Evolutionary conservation across 2,888 invertebrate genomes (phyloP).

Genomic region (Pantelozetes paolii): DNA sequence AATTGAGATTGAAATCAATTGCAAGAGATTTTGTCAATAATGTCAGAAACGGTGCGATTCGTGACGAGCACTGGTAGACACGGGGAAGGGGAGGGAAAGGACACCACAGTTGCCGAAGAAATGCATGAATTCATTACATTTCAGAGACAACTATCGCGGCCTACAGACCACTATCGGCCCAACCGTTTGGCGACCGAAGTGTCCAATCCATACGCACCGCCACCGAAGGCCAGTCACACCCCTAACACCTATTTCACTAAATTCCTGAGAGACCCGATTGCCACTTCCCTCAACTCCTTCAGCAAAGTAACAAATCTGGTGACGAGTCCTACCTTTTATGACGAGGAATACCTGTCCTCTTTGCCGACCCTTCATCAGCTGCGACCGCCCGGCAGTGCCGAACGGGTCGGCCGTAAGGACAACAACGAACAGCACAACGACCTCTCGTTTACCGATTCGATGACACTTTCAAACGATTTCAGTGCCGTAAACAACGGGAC

Average conservation of each 20-base stretch:
- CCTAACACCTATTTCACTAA: conserved; percentile 30
- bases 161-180: conserved; percentile 24
- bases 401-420: conserved; percentile 8
- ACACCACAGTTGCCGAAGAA: conserved; percentile 11
- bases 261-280: conserved; percentile 42
- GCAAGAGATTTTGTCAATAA: neutral
- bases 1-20: neutral
- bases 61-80: neutral
- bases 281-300: conserved; percentile 40
- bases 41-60: conserved; percentile 29
- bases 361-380: conserved; percentile 2
- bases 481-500: neutral
- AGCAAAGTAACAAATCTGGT: conserved; percentile 42
- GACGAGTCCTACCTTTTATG: conserved; percentile 28
- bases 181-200: neutral
- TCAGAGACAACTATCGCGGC: conserved; percentile 21
- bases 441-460: neutral
- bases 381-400: conserved; percentile 38
- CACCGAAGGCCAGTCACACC: neutral
- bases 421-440: neutral
- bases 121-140: conserved; percentile 41
- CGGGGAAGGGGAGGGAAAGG: neutral
- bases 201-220: conserved; percentile 40
- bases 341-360: conserved; percentile 30
- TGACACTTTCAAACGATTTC: neutral